phyloP scores from a whole-genome alignment of 2,797 vertebrate genomes.

The Anguilla megastoma region DNA sequence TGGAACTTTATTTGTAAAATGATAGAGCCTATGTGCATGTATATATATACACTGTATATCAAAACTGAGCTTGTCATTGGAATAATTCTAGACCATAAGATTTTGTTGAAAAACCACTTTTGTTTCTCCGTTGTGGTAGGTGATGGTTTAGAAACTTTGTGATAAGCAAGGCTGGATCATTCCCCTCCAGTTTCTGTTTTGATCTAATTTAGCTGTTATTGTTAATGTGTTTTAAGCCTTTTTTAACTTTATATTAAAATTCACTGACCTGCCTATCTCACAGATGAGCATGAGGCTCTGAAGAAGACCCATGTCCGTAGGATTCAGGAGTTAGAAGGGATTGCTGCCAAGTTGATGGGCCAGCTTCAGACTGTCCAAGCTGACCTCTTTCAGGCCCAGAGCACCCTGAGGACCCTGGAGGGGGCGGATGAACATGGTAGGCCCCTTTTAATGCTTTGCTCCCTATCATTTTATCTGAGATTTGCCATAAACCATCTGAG shows the following conservation, averaged over 20 bases:
- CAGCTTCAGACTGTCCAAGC: slow-evolving; percentile 68
- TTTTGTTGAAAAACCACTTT: too few relatives aligned
- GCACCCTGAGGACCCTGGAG: slow-evolving; percentile 70
- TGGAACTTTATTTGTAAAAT: too few relatives aligned
- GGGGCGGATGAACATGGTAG: slow-evolving; percentile 78
- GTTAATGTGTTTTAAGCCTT: slow-evolving; percentile 31
- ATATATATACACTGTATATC: too few relatives aligned
- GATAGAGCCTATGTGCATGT: too few relatives aligned
- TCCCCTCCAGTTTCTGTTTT: background rate
- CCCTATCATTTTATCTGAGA: background rate
- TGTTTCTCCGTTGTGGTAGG: background rate
- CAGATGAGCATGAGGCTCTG: slow-evolving; percentile 76
- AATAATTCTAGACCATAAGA: background rate
- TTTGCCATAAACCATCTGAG: background rate
- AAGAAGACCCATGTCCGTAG: slow-evolving; percentile 69
- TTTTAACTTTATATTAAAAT: slow-evolving; percentile 49
- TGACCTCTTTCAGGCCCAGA: slow-evolving; percentile 76
- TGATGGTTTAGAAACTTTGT: background rate
- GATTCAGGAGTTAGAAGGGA: slow-evolving; percentile 63
- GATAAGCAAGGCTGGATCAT: too few relatives aligned
- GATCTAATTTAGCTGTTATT: background rate
- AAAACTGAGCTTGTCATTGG: background rate
- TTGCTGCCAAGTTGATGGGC: slow-evolving; percentile 71
- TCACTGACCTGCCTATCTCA: slow-evolving; percentile 38
- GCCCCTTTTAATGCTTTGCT: background rate